Percentiles rank a stretch among this genome's conserved stretches.
These are phyloP conservation scores for Amia ocellicauda DNA, from an alignment of 2,113 vertebrate genomes.

Conservation along the genomic window DNA sequence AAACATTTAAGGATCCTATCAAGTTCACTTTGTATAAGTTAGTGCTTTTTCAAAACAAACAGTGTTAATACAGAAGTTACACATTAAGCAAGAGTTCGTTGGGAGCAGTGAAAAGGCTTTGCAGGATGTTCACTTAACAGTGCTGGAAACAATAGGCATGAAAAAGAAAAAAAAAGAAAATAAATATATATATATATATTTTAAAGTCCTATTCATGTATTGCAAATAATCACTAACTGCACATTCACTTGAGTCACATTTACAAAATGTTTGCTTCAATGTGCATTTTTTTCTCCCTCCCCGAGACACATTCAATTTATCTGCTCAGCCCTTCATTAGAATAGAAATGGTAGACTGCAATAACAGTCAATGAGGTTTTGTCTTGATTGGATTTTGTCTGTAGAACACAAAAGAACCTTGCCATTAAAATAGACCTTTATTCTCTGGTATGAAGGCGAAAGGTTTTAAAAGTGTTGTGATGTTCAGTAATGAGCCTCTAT, in stretches of 20 bases:
- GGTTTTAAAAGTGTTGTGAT: slow-evolving; percentile 99
- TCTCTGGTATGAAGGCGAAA: slow-evolving; percentile 82
- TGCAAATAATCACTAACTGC: slow-evolving; percentile 70
- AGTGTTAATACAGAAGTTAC: too few species aligned
- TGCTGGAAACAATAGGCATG: slow-evolving; percentile 23
- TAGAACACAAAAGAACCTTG: slow-evolving; percentile 94
- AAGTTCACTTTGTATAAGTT: too few species aligned
- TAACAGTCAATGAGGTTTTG: slow-evolving; percentile 93
- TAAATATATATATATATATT: too few species aligned
- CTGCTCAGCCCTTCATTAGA: slow-evolving; percentile 92
- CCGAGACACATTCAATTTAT: slow-evolving; percentile 85
- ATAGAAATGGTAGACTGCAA: slow-evolving; percentile 84
- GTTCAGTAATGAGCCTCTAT: slow-evolving; percentile 99
- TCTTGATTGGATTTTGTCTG: slow-evolving; percentile 99
- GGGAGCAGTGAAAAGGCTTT: too few species aligned
- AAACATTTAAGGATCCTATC: too few species aligned
- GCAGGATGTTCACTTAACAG: too few species aligned
- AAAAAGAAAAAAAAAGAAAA: too few species aligned
- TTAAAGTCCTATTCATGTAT: slow-evolving; percentile 68
- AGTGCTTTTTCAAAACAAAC: too few species aligned
- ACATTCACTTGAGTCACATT: slow-evolving; percentile 80
- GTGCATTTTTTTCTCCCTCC: slow-evolving; percentile 73
- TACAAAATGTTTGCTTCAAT: slow-evolving; percentile 78
- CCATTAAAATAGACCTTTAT: slow-evolving; percentile 98
- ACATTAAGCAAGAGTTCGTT: too few species aligned